phyloP scores from a whole-genome alignment of 23 tunicate genomes.

The Oikopleura vanhoeffeni region DNA sequence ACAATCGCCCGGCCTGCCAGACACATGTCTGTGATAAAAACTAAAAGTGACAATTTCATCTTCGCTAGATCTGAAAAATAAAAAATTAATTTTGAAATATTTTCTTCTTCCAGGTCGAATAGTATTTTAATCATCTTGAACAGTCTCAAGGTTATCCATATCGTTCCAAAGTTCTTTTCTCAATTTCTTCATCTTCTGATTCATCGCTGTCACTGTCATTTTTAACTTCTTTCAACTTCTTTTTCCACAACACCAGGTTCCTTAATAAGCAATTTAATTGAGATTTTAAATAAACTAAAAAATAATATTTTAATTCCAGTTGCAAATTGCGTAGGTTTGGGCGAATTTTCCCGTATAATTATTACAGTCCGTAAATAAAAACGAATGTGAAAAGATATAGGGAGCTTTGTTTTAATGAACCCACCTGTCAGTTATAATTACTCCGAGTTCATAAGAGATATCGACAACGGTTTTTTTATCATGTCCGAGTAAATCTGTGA shows the following conservation, averaged over 20 bases:
- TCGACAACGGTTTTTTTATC: too few relatives aligned
- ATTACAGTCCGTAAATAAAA: too few relatives aligned
- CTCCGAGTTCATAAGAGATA: too few relatives aligned
- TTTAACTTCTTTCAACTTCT: slow-evolving; percentile 2
- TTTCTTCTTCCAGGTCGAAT: slow-evolving; percentile 47
- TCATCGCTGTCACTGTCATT: background rate
- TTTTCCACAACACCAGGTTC: background rate
- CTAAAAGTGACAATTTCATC: background rate
- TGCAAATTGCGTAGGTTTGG: too few relatives aligned
- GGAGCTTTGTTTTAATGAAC: too few relatives aligned
- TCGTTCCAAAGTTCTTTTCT: background rate
- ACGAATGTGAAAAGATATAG: too few relatives aligned
- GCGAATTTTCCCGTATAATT: too few relatives aligned
- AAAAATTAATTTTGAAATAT: too few relatives aligned
- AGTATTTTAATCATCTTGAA: background rate
- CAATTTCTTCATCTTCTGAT: background rate
- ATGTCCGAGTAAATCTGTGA: too few relatives aligned
- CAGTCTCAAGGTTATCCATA: background rate
- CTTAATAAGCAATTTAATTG: background rate
- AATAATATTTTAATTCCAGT: background rate
- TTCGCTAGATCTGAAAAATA: too few relatives aligned
- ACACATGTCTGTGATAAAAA: background rate
- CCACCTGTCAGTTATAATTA: too few relatives aligned
- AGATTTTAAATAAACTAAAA: background rate
- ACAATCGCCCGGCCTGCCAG: slow-evolving; percentile 32